Evolutionary conservation across 2,888 invertebrate species (phyloP).

Genomic region (Magallana nippona): DNA sequence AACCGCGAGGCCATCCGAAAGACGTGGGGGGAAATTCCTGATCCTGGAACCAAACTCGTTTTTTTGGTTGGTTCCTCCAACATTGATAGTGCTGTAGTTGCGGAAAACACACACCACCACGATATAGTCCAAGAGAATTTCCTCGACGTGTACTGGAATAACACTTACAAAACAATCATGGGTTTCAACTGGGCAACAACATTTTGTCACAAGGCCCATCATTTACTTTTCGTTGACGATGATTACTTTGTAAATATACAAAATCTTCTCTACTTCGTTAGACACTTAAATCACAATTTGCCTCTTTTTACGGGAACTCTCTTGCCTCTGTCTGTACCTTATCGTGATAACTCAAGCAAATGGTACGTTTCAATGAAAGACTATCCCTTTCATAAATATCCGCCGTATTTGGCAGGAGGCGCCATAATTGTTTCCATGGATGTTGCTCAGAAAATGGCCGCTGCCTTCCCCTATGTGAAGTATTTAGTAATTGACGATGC

Average conservation of each 20-base stretch:
- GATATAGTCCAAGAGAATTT: conserved; percentile 45
- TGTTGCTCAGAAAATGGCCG: conserved; percentile 8
- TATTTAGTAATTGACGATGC: conserved; percentile 42
- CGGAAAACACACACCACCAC: conserved; percentile 8
- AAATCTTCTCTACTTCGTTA: conserved; percentile 26
- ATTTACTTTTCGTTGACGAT: conserved; percentile 45
- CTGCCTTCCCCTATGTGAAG: conserved; percentile 40
- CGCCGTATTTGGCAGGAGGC: conserved; percentile 67
- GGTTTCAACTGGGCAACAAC: conserved; percentile 42
- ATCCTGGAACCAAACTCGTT: conserved; percentile 7
- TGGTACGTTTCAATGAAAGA: conserved; percentile 60
- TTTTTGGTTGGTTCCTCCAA: conserved; percentile 42
- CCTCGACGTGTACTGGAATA: conserved; percentile 42
- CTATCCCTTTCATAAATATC: conserved; percentile 63
- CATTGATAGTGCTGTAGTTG: neutral
- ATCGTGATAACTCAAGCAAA: conserved; percentile 55
- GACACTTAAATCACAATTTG: neutral
- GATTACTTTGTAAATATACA: conserved; percentile 42
- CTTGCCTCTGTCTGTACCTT: conserved; percentile 44
- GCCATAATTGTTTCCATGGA: conserved; percentile 50
- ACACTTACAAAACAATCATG: conserved; percentile 48
- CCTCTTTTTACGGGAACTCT: conserved; percentile 31
- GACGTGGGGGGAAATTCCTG: conserved; percentile 44
- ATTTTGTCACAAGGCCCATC: conserved; percentile 28
- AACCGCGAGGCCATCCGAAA: conserved; percentile 43